Base-by-base conservation (phyloP, 2,888 invertebrate species). In the Priocnemis perturbator region DNA sequence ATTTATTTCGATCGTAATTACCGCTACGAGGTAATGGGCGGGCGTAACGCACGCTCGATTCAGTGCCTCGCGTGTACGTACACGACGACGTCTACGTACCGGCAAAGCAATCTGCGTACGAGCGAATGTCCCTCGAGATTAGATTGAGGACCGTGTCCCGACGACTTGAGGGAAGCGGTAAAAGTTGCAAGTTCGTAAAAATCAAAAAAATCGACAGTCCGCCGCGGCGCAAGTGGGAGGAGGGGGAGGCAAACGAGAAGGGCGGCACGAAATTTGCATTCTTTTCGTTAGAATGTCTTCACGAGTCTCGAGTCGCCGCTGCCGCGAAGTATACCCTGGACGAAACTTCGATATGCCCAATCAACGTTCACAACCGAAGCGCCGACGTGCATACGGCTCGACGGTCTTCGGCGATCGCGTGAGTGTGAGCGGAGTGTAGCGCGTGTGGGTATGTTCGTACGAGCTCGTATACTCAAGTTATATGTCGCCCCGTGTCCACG, bases 201-300 rank as follows among this genome's bases (percentile, higher is more conserved):
- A 64, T 55, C 17, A 26, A 20, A 44, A 37, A 37, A 37, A 37
- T 37, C 64, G 52, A 23, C 50, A 44, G 37, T 3, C 4, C 37
- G 37, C 7, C 37, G 37, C 37, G 37, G 37, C 4, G 26, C 3
- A 26, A n/a, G n/a, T 26, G 26, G 14, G 37, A 11, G 4, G 37
- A 9, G 11, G 37, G n/a, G n/a, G n/a, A n/a, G n/a, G n/a, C n/a
- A n/a, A n/a, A n/a, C 11, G 11, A 37, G 7, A 37, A 9, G 14
- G 50, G 23, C 60, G 44, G 37, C 59, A 47, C 21, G 45, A 64
- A 67, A 78, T 73, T 78, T 76, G 78, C 76, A 71, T 78, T 67
- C 66, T 71, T 68, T 64, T 67, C 67, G 57, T 55, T 71, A 69
- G 71, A 76, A 56, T 59, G 26, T 58, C 55, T 52, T 45, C 60